Evolutionary conservation across 1,140 invertebrate genomes (phyloP), one percentile per base, ranked within the genome.

Genomic region (Micrasema longulum): DNA sequence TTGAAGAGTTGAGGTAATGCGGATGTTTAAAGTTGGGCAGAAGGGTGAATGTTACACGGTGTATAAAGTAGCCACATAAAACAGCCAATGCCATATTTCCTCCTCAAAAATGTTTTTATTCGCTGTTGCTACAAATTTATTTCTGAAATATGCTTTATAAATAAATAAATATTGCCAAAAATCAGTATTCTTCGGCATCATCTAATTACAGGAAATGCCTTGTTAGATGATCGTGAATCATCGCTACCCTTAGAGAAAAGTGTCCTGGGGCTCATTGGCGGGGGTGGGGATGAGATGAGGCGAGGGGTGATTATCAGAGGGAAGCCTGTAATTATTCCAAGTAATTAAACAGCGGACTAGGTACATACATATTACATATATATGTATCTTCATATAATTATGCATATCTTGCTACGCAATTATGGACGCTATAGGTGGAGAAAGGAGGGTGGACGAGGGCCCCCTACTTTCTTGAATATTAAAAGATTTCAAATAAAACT

Each of bases 201-300:
- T 57, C 41, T 75, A 72, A 75, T 75, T 72, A 75, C 73, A 75
- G 73, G 73, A 75, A 75, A 62, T 68, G 69, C 66, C 73, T 75
- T 75, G 66, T 75, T 75, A 72, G 60, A 55, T 41, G 73, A 68
- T 68, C 60, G 73, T 75, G 73, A 75, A 72, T 72, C 73, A 72
- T 71, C 68, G 45, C 63, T 23, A 41, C 62, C 67, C 60, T 60
- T 38, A 65, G 23, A 35, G 45, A 68, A 45, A 71, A 53, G 50
- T 64, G 69, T 43, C 50, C 68, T 12, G 35, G 35, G 31, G 38
- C n/a, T n/a, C n/a, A 65, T 38, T 11, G 31, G 22, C 5, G 47
- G 48, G 52, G 48, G 26, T 45, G 18, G 65, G 47, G 64, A 22
- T 53, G 64, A 36, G 48, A 65, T 6, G n/a, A 60, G 43, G 57